phyloP scores from a whole-genome alignment of 1,140 invertebrate genomes.

The Microplitis mediator region DNA sequence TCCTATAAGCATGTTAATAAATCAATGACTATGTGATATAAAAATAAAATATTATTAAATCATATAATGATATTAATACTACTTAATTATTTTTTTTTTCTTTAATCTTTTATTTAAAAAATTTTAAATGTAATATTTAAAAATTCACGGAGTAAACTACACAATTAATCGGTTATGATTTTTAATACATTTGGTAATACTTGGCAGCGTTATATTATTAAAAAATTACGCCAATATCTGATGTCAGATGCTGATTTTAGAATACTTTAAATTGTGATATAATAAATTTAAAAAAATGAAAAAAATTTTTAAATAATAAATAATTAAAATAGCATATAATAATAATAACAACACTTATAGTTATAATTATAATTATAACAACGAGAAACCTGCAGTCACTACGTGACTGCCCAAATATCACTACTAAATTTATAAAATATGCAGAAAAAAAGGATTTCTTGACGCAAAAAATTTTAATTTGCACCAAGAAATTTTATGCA shows the following conservation, averaged over 20 bases:
- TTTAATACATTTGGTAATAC: slow-evolving; percentile 28
- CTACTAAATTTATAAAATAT: too few species aligned
- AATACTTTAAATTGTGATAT: slow-evolving; percentile 17
- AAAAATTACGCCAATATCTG: slow-evolving; percentile 24
- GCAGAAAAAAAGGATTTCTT: too few species aligned
- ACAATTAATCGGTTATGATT: background rate
- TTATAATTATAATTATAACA: too few species aligned
- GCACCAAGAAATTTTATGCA: too few species aligned
- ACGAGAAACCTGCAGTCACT: too few species aligned
- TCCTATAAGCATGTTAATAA: slow-evolving; percentile 65
- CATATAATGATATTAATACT: background rate
- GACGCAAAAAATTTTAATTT: too few species aligned
- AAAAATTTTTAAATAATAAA: too few species aligned
- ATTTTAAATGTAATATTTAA: background rate
- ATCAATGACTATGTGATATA: slow-evolving; percentile 8
- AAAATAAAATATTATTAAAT: background rate
- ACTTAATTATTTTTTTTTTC: background rate
- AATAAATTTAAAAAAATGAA: background rate
- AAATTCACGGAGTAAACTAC: background rate
- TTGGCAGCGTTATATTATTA: slow-evolving; percentile 26
- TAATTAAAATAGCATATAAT: too few species aligned
- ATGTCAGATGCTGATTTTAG: slow-evolving; percentile 31
- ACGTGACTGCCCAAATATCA: too few species aligned
- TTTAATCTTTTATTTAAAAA: too few species aligned
- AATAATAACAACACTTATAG: slow-evolving; percentile 18